These are phyloP conservation scores for Enoplosus armatus DNA, from an alignment of 2,797 vertebrate genomes.

Conservation along the genomic window DNA sequence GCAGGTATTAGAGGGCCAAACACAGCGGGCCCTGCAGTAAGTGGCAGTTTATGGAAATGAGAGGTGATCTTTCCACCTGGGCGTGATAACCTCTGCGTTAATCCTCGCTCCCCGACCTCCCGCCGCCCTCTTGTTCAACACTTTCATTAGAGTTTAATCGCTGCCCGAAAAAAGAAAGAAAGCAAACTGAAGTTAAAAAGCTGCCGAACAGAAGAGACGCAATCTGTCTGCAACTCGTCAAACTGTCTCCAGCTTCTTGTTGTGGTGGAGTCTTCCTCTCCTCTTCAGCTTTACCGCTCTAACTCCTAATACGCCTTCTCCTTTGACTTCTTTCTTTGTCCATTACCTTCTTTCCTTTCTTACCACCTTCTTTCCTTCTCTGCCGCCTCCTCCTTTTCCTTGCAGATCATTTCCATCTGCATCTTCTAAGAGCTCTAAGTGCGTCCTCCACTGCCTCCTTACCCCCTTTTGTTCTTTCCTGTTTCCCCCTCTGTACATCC, in stretches of 20 bases:
- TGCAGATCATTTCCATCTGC: no score
- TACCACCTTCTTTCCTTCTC: background rate
- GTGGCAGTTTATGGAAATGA: conserved; percentile 74
- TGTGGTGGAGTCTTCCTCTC: background rate
- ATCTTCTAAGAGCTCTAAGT: no score
- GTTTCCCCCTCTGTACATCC: no score
- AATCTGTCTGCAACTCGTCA: background rate
- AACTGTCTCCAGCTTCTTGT: no score
- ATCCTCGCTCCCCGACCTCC: conserved; percentile 63
- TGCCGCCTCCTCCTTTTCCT: no score
- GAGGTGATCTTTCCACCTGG: conserved; percentile 65
- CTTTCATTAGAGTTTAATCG: conserved; percentile 79
- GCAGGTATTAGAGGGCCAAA: conserved; percentile 35
- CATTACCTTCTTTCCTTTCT: background rate
- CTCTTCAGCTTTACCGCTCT: no score
- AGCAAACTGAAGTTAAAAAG: background rate
- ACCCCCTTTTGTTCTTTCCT: no score
- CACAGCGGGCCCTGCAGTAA: conserved; percentile 19
- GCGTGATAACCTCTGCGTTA: conserved; percentile 68
- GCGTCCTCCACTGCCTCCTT: no score
- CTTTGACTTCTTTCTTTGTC: background rate
- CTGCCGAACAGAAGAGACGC: no score
- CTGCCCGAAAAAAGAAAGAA: conserved; percentile 4
- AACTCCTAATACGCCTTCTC: no score
- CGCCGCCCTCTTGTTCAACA: conserved; percentile 64